A percentile compares a stretch with the other conserved stretches of the same genome.
Evolutionary conservation across 1,140 invertebrate species (phyloP).

Genomic region (Sitodiplosis mosellana): DNA sequence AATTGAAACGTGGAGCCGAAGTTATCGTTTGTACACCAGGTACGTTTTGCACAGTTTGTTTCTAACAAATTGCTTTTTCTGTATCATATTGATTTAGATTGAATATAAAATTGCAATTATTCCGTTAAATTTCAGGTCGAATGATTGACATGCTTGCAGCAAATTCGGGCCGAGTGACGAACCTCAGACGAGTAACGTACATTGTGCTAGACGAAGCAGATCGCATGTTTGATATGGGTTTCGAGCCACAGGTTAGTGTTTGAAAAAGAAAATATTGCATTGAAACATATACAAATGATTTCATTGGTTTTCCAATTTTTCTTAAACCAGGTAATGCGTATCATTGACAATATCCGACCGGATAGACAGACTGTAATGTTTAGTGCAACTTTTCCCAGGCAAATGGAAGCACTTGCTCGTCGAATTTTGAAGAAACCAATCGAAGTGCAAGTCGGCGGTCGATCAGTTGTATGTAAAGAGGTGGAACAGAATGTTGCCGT

Average conservation of each 20-base stretch:
- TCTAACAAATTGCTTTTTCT: too few species aligned
- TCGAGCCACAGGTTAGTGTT: conserved; percentile 78
- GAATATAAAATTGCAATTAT: too few species aligned
- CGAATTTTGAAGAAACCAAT: conserved; percentile 88
- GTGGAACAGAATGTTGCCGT: conserved; percentile 91
- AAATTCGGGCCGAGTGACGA: conserved; percentile 93
- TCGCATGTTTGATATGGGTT: conserved; percentile 99
- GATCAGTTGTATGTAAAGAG: conserved; percentile 95
- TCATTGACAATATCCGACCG: conserved; percentile 92
- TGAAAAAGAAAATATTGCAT: conserved; percentile 2
- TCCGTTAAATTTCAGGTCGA: conserved; percentile 36
- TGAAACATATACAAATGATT: not conserved
- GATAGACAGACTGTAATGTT: conserved; percentile 98
- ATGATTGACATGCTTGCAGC: conserved; percentile 99
- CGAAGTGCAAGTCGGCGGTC: conserved; percentile 95
- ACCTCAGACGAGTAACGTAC: conserved; percentile 87
- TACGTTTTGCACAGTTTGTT: too few species aligned
- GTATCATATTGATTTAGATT: too few species aligned
- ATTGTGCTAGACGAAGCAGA: conserved; percentile 98
- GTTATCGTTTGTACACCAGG: conserved; percentile 95
- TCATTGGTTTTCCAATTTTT: not conserved
- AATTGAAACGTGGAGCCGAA: conserved; percentile 92
- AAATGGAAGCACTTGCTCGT: conserved; percentile 96
- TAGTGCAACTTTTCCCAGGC: conserved; percentile 94
- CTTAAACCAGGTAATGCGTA: conserved; percentile 72